Evolutionary conservation across 2,888 invertebrate species (phyloP).

Genomic region (Rhamnusium bicolor): DNA sequence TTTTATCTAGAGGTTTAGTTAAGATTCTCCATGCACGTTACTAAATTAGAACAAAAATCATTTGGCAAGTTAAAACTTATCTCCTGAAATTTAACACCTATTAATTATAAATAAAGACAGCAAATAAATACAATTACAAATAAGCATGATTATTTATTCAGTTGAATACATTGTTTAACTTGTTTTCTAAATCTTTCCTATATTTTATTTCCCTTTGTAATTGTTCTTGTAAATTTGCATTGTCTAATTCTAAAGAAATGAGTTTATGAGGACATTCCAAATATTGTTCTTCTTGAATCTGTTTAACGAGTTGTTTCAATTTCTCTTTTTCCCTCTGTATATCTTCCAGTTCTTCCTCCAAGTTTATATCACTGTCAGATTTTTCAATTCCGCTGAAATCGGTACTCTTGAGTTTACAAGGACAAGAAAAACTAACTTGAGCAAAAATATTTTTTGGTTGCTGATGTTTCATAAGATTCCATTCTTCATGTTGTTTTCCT

Average conservation of each 20-base stretch:
- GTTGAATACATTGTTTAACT: conserved; percentile 18
- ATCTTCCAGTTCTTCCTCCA: conserved; percentile 37
- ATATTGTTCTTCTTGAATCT: conserved; percentile 18
- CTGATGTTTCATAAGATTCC: conserved; percentile 49
- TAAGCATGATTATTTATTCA: not conserved
- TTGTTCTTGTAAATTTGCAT: conserved; percentile 35
- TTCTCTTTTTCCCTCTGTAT: conserved; percentile 32
- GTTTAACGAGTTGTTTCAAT: conserved; percentile 16
- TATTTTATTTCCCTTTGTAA: conserved; percentile 26
- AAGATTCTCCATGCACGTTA: no score
- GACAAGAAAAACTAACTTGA: not conserved
- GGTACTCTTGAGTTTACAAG: not conserved
- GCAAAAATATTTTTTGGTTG: conserved; percentile 20
- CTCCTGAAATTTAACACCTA: no score
- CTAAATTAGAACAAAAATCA: no score
- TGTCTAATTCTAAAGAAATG: conserved; percentile 21
- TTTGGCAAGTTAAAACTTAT: no score
- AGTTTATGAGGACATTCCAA: conserved; percentile 23
- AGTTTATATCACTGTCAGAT: conserved; percentile 29
- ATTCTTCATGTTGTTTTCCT: conserved; percentile 59
- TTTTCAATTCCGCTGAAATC: not conserved
- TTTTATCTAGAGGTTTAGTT: no score
- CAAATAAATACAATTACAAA: not conserved
- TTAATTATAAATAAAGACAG: no score
- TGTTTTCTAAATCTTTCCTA: conserved; percentile 29